Conservation (phyloP, 1,140 invertebrate genomes). For the Drosophila equinoxialis region DNA sequence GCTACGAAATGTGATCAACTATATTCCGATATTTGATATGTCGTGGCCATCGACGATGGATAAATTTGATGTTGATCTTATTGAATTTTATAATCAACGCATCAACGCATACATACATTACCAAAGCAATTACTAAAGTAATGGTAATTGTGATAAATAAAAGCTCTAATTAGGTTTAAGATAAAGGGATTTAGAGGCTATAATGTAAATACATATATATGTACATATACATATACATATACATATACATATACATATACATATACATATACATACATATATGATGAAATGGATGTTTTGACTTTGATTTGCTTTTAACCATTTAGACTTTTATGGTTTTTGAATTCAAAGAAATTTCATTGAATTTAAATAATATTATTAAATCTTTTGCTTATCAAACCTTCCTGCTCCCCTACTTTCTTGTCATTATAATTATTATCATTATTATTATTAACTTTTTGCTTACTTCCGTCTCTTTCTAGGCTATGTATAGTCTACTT, state of each 20-base stretch:
- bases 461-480: not conserved
- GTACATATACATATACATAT: conserved; percentile 6
- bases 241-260: conserved; percentile 2
- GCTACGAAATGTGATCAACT: not conserved
- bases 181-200: not conserved
- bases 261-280: conserved; percentile 7
- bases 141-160: conserved; percentile 7
- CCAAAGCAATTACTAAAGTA: conserved; percentile 5
- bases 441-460: not conserved
- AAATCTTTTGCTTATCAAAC: not conserved
- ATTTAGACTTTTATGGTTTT: conserved; percentile 13
- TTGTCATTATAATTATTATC: not conserved
- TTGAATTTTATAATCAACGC: not conserved
- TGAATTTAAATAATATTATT: conserved; percentile 3
- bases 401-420: not conserved
- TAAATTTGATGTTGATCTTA: not conserved
- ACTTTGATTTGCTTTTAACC: conserved; percentile 4
- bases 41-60: not conserved
- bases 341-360: not conserved
- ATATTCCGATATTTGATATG: conserved; percentile 2
- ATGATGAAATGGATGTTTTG: not conserved
- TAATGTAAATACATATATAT: conserved; percentile 6
- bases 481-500: not conserved
- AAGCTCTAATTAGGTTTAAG: conserved; percentile 8
- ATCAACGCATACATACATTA: not conserved